phyloP scores from a whole-genome alignment of 2,888 invertebrate species.

The Liodrosophila aerea region DNA sequence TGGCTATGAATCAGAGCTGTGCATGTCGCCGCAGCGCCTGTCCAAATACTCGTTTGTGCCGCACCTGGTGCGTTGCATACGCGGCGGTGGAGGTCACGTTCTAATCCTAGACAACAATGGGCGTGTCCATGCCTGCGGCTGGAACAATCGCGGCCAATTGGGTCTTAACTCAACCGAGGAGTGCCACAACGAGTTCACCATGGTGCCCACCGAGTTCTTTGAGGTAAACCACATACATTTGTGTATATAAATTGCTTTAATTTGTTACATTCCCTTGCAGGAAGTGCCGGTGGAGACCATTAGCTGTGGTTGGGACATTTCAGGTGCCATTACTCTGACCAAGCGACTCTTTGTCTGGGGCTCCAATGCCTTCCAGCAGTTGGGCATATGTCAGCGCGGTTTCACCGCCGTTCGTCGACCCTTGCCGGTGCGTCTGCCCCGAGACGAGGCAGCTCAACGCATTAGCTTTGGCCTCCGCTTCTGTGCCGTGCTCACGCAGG shows the following conservation, averaged over 20 bases:
- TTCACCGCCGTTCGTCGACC: slow-evolving; percentile 79
- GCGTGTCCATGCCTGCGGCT: slow-evolving; percentile 89
- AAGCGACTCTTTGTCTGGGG: slow-evolving; percentile 91
- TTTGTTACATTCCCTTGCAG: slow-evolving; percentile 68
- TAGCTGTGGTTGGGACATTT: slow-evolving; percentile 92
- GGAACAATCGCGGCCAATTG: slow-evolving; percentile 89
- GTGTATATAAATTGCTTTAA: background rate
- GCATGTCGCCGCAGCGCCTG: slow-evolving; percentile 84
- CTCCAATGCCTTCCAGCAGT: slow-evolving; percentile 89
- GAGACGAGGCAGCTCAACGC: slow-evolving; percentile 70
- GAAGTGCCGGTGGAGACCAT: slow-evolving; percentile 87
- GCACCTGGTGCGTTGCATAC: slow-evolving; percentile 85
- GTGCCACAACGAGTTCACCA: slow-evolving; percentile 80
- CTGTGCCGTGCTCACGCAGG: slow-evolving; percentile 78
- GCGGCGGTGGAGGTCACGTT: slow-evolving; percentile 91
- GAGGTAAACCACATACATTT: slow-evolving; percentile 57
- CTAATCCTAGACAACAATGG: slow-evolving; percentile 87
- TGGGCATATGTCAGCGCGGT: slow-evolving; percentile 85
- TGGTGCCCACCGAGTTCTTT: slow-evolving; percentile 84
- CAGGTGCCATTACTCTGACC: slow-evolving; percentile 88
- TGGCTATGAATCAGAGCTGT: slow-evolving; percentile 87
- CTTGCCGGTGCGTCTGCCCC: slow-evolving; percentile 76
- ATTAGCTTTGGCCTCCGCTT: slow-evolving; percentile 81
- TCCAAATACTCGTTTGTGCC: slow-evolving; percentile 73
- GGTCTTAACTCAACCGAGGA: slow-evolving; percentile 82